Evolutionary conservation across 2,113 vertebrate species (phyloP).

Genomic region (Mesoclemmys tuberculata): DNA sequence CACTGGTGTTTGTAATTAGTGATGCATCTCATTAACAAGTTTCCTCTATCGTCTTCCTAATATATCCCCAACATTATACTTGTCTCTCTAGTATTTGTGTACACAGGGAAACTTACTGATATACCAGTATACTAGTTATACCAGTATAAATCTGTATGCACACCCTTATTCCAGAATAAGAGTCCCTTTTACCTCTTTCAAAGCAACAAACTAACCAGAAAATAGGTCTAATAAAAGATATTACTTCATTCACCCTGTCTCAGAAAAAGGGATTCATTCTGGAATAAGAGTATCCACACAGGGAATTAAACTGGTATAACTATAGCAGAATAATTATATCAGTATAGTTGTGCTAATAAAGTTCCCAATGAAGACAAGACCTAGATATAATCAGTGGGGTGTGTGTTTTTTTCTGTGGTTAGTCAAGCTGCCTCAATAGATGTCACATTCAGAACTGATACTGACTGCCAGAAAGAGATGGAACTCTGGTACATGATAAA

Average conservation of each 20-base stretch:
- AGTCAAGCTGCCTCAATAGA: neutral
- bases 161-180: constrained; percentile 3
- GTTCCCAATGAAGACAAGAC: neutral
- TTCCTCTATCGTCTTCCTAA: neutral
- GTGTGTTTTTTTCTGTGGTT: neutral
- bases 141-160: neutral
- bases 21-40: neutral
- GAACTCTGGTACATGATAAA: neutral
- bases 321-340: neutral
- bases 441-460: neutral
- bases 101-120: neutral
- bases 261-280: neutral
- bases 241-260: too few relatives aligned
- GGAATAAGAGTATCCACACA: neutral
- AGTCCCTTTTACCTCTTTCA: neutral
- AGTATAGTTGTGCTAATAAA: neutral
- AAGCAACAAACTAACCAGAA: neutral
- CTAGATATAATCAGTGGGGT: neutral
- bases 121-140: neutral
- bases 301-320: neutral
- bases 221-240: neutral
- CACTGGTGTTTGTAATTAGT: neutral
- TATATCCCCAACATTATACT: neutral
- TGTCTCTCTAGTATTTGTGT: neutral
- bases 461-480: neutral